phyloP scores from a whole-genome alignment of 53 echinoderm and acorn worm species.

The Luidia sarsii region DNA sequence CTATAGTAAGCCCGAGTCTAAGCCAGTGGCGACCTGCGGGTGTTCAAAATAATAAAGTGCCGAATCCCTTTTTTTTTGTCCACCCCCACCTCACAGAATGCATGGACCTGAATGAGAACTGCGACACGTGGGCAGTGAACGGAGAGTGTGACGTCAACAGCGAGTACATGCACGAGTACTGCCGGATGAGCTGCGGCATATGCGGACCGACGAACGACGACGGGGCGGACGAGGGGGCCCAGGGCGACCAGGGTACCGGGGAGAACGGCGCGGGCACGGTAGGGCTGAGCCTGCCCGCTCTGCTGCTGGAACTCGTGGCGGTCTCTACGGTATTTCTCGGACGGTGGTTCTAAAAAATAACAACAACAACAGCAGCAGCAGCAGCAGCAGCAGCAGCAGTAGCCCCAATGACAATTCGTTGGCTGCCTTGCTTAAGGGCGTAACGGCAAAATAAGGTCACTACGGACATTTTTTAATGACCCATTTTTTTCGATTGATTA shows the following conservation, averaged over 20 bases:
- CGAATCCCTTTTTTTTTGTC: background rate
- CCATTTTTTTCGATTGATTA: no score
- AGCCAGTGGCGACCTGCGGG: no score
- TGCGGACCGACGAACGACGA: constrained; percentile 16
- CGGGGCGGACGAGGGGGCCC: background rate
- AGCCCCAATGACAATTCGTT: no score
- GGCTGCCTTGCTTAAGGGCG: no score
- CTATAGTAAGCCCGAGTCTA: no score
- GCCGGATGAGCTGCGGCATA: constrained; percentile 55
- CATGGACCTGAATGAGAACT: constrained; percentile 54
- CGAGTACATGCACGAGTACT: constrained; percentile 52
- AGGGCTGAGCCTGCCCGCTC: background rate
- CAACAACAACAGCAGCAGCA: no score
- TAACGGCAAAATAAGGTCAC: no score
- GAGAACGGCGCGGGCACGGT: background rate
- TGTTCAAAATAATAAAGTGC: no score
- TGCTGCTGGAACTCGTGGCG: constrained; percentile 6
- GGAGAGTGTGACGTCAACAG: constrained; percentile 61
- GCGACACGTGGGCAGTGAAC: constrained; percentile 57
- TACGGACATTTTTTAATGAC: no score
- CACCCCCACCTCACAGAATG: constrained; percentile 19
- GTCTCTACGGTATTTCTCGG: constrained; percentile 13
- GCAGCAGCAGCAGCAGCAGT: no score
- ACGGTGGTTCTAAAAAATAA: no score
- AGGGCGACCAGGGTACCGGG: background rate